Base-by-base conservation (phyloP, 2,797 vertebrate genomes). In the Smutsia gigantea region DNA sequence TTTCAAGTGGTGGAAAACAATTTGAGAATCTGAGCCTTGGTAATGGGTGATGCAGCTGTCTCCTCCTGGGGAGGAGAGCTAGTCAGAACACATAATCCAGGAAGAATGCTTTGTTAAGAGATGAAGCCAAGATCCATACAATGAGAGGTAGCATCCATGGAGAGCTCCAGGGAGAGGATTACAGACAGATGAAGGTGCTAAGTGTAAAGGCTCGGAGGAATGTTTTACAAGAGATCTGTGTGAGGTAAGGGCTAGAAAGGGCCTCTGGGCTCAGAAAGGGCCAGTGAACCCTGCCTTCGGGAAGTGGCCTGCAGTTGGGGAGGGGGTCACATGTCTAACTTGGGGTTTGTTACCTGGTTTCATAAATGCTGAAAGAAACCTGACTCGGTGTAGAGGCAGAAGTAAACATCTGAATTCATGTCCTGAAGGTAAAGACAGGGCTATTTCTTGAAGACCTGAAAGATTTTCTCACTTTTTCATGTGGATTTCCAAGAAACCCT, bases 171-270 rank as follows among this genome's bases (percentile, higher is more conserved):
- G 15, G 29, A 53, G 39, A 64, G 19, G 25, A 57, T 2, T 1
- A 31, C 1, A 11, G 12, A 8, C 5, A 31, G 23, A 27, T 6
- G 42, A 53, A 5, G 7, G 27, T 10, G 2, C 2, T 0, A 27
- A 7, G 77, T 3, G 15, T 15, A 14, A 49, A 8, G 17, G 8
- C 51, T 61, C 37, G 0, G 42, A 17, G 25, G 61, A 51, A 57
- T 19, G 2, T 19, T 5, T 13, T 8, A 10, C 5, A 4, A 8
- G 42, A 4, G n/a, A 10, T 31, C n/a, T 1, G 4, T 1, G 21
- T 7, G 39, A 25, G 37, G 19, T 15, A 29, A 37, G 19, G 15
- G 1, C 0, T 8, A 2, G 68, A 53, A 25, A 19, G 61, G 21
- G 63, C 7, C 83, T 63, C 29, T 0, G 39, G 18, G 57, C n/a